phyloP scores from a whole-genome alignment of 2,797 vertebrate genomes.

The Chiloscyllium punctatum region DNA sequence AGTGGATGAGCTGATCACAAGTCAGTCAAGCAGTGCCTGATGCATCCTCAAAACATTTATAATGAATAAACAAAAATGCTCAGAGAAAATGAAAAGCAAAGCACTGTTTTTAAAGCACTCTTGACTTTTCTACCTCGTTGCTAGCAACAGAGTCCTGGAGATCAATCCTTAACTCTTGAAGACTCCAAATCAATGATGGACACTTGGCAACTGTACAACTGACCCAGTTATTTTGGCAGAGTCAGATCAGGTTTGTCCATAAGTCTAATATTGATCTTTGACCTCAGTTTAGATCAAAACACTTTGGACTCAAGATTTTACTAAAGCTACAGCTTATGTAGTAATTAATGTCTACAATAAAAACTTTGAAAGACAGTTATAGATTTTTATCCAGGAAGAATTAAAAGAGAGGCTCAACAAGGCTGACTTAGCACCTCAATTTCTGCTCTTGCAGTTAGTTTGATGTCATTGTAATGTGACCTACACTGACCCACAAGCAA shows the following conservation, averaged over 20 bases:
- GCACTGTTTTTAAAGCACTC: not conserved
- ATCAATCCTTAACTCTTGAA: not conserved
- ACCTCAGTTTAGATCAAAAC: not conserved
- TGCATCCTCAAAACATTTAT: not conserved
- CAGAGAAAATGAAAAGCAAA: not conserved
- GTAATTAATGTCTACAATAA: not conserved
- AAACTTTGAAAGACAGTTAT: not conserved
- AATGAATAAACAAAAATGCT: not conserved
- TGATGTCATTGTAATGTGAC: constrained; percentile 4
- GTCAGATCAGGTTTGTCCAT: not conserved
- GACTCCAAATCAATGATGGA: not conserved
- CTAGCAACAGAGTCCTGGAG: not conserved
- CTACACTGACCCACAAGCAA: constrained; percentile 17
- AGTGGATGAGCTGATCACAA: not conserved
- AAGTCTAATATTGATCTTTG: not conserved
- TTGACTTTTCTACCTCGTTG: not conserved
- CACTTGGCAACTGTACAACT: not conserved
- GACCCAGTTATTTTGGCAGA: not conserved
- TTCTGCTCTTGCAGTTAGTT: not conserved
- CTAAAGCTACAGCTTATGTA: not conserved
- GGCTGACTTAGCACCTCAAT: not conserved
- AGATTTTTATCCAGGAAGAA: not conserved
- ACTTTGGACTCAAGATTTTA: not conserved
- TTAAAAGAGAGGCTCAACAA: not conserved
- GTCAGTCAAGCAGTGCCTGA: not conserved